These are phyloP conservation scores for Echiichthys vipera DNA, from an alignment of 2,797 vertebrate genomes.

Conservation along the genomic window DNA sequence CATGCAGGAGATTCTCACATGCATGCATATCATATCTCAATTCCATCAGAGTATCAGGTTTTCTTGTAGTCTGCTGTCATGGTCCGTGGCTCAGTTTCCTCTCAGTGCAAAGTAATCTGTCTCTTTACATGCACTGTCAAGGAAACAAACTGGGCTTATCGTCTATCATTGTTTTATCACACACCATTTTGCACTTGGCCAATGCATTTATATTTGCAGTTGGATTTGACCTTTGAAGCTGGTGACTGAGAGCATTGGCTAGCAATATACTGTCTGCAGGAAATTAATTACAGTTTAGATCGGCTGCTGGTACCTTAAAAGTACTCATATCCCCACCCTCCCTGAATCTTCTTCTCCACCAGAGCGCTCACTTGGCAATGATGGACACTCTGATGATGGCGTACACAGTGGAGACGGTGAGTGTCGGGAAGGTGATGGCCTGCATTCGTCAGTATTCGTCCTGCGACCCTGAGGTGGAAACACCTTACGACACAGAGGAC, in stretches of 20 bases:
- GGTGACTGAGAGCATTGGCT: not conserved
- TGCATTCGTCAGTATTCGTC: conserved; percentile 90
- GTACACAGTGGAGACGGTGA: conserved; percentile 93
- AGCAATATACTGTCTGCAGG: not conserved
- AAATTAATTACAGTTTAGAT: not conserved
- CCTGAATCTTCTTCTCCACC: conserved; percentile 44
- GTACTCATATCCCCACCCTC: not conserved
- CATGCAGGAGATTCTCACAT: not conserved
- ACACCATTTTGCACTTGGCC: not conserved
- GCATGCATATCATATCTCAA: not conserved
- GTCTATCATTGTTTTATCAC: not conserved
- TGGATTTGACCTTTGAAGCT: conserved; percentile 3
- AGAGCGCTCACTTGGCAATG: conserved; percentile 97
- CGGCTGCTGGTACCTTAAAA: not conserved
- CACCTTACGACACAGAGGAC: conserved; percentile 95
- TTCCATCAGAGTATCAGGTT: not conserved
- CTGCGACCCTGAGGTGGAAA: conserved; percentile 88
- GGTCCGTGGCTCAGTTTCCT: not conserved
- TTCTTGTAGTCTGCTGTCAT: not conserved
- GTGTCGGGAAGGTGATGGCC: conserved; percentile 90
- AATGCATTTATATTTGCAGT: not conserved
- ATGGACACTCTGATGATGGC: conserved; percentile 98
- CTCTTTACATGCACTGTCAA: not conserved
- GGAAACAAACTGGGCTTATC: not conserved
- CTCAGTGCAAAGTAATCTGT: not conserved